Evolutionary conservation across 2,113 vertebrate species (phyloP).

Genomic region (Fulmarus glacialis): DNA sequence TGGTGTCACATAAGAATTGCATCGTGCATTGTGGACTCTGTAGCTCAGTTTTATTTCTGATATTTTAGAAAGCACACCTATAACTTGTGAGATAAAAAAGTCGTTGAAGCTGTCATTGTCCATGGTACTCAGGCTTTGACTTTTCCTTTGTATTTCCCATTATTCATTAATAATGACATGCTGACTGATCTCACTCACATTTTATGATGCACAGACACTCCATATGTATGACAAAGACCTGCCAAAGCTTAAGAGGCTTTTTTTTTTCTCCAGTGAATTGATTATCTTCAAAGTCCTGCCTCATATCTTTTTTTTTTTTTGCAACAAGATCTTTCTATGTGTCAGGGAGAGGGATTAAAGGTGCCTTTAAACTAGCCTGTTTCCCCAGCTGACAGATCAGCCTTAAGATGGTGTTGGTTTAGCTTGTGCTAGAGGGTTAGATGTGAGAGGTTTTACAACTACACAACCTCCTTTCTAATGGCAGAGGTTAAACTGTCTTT

Average conservation of each 20-base stretch:
- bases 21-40: not conserved
- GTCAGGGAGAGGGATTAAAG: not conserved
- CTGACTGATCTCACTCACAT: not conserved
- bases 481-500: not conserved
- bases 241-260: not conserved
- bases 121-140: not conserved
- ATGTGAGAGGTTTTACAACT: not conserved
- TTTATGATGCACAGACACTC: constrained; percentile 9
- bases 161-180: not conserved
- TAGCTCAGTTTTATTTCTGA: not conserved
- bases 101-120: not conserved
- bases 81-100: not conserved
- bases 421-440: not conserved
- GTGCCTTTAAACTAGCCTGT: not conserved
- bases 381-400: not conserved
- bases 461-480: not conserved
- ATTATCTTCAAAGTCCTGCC: not conserved
- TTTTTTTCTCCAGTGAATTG: not conserved
- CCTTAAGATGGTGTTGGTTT: not conserved
- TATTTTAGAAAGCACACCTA: not conserved
- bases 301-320: not conserved
- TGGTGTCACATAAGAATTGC: not conserved
- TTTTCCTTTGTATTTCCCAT: not conserved
- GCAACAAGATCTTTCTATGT: not conserved
- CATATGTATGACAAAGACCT: not conserved